phyloP scores from a whole-genome alignment of 2,888 invertebrate species.

The Drosophila subsilvestris region DNA sequence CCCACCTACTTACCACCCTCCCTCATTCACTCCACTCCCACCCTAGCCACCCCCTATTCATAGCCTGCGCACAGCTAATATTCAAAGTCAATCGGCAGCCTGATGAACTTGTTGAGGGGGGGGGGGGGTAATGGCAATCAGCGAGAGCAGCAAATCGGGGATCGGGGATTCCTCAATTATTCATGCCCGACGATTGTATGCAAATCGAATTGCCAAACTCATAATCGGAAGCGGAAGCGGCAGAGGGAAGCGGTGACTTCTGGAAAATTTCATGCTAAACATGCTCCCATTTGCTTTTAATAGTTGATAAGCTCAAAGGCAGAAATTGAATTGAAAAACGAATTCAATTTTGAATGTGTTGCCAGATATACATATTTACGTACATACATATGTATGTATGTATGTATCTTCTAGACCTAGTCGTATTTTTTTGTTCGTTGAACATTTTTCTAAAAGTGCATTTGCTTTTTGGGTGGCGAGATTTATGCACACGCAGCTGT shows the following conservation, averaged over 20 bases:
- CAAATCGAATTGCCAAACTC: conserved; percentile 76
- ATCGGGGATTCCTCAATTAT: conserved; percentile 57
- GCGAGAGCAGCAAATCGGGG: conserved; percentile 49
- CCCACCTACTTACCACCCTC: not conserved
- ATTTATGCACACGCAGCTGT: conserved; percentile 79
- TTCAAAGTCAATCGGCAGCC: conserved; percentile 74
- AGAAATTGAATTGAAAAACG: conserved; percentile 58
- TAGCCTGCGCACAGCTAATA: conserved; percentile 54
- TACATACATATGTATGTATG: not conserved
- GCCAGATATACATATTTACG: conserved; percentile 14
- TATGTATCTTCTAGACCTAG: conserved; percentile 24
- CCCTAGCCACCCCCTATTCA: not conserved
- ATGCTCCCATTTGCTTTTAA: conserved; percentile 75
- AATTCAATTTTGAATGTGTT: conserved; percentile 63
- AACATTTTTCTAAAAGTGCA: conserved; percentile 60
- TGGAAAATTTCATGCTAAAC: conserved; percentile 74
- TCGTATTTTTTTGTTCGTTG: conserved; percentile 30
- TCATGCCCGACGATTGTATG: conserved; percentile 72
- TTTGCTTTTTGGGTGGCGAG: conserved; percentile 44
- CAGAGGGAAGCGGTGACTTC: conserved; percentile 40
- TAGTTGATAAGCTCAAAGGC: conserved; percentile 69
- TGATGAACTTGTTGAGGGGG: conserved; percentile 68
- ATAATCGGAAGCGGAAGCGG: conserved; percentile 55
- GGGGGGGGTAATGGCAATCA: conserved; percentile 11
- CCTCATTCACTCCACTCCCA: not conserved